Percentiles rank a stretch among this genome's conserved stretches.
Evolutionary conservation across 2,113 vertebrate species (phyloP).

Genomic region (Lota lota): DNA sequence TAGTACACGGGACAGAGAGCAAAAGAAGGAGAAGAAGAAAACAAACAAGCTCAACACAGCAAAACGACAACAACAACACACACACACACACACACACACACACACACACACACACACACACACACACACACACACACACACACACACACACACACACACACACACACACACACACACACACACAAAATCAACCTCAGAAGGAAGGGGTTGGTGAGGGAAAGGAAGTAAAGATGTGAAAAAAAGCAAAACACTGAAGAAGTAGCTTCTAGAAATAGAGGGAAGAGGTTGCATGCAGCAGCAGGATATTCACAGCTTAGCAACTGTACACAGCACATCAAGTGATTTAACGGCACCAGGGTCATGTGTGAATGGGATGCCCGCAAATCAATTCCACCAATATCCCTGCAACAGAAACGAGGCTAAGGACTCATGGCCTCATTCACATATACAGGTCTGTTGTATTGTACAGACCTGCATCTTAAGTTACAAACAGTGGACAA

Average conservation of each 20-base stretch:
- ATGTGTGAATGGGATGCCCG: no score
- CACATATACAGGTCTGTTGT: no score
- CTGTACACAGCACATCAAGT: not conserved
- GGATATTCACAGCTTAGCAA: not conserved
- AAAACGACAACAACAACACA: slow-evolving; percentile 86
- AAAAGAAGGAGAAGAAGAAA: slow-evolving; percentile 73
- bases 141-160: slow-evolving; percentile 26
- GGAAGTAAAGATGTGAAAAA: not conserved
- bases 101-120: no score
- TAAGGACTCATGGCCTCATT: no score
- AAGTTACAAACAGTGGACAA: no score
- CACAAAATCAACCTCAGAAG: not conserved
- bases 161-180: no score
- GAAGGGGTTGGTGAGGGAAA: not conserved
- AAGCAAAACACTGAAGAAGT: not conserved
- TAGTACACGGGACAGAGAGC: slow-evolving; percentile 95
- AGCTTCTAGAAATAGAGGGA: not conserved
- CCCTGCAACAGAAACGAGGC: no score
- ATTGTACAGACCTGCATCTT: no score
- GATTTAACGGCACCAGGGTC: no score
- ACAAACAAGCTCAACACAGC: slow-evolving; percentile 84
- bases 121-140: slow-evolving; percentile 53
- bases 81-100: slow-evolving; percentile 69
- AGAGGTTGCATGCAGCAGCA: not conserved
- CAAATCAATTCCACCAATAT: no score